Conservation (phyloP, 2,888 invertebrate genomes). For the Fragum sueziense region DNA sequence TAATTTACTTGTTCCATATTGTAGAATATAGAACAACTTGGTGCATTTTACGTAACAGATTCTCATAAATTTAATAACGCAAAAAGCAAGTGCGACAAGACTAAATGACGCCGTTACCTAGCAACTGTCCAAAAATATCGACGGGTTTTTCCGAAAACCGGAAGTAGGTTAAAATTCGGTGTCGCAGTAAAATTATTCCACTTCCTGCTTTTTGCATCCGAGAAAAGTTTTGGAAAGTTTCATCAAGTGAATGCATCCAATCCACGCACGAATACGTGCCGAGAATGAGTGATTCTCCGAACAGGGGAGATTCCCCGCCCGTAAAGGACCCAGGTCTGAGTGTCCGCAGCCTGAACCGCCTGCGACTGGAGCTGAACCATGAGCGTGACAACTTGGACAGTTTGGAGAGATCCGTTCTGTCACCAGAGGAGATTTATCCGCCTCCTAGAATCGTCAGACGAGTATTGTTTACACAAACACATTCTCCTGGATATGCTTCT, state of each 20-base stretch:
- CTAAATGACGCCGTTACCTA: slow-evolving; percentile 50
- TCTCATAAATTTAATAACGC: too few species aligned
- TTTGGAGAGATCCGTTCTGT: slow-evolving; percentile 40
- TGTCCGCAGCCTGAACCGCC: slow-evolving; percentile 33
- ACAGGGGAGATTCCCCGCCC: slow-evolving; percentile 61
- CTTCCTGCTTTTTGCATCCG: neutral
- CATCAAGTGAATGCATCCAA: neutral
- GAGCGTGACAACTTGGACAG: slow-evolving; percentile 36
- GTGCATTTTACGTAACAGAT: too few species aligned
- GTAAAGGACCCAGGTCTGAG: slow-evolving; percentile 60
- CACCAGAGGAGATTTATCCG: slow-evolving; percentile 54
- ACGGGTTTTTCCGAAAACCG: slow-evolving; percentile 44
- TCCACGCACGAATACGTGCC: too few species aligned
- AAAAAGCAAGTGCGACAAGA: slow-evolving; percentile 10
- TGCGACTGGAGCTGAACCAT: slow-evolving; percentile 30
- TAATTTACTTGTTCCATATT: too few species aligned
- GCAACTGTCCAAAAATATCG: slow-evolving; percentile 38
- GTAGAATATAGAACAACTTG: too few species aligned
- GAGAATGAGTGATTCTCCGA: slow-evolving; percentile 47
- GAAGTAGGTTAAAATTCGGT: slow-evolving; percentile 30
- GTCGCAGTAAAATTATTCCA: slow-evolving; percentile 7
- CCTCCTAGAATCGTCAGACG: slow-evolving; percentile 1
- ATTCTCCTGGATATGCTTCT: too few species aligned
- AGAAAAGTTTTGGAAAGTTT: slow-evolving; percentile 17
- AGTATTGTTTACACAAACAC: neutral